Base-by-base conservation (phyloP, 2,113 vertebrate species). In the Ictalurus punctatus region DNA sequence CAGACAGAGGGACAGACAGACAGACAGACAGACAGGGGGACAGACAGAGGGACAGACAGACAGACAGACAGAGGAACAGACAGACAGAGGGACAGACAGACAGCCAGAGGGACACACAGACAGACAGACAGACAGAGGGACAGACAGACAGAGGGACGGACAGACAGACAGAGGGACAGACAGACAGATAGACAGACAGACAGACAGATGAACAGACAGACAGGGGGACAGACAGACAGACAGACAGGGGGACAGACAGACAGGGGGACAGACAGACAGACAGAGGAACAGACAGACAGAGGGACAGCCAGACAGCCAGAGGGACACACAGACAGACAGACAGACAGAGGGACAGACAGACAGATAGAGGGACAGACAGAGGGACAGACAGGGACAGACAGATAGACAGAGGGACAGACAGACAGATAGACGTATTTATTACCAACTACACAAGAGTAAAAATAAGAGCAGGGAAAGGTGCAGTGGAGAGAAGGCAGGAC, bases 21-120 rank as follows among this genome's bases (percentile, higher is more conserved):
- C 44, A 48, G 44, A 48, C 5, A 48, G 78, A 80, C 0, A 27
- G 84, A 83, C 13, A 59, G n/a, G 34, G 27, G 56, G 78, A 80
- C 76, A 80, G 78, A 81, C 48, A 80, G 78, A 54, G 78, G 34
- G 79, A 83, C 13, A 59, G 17, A 56, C 48, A 80, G 78, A 80
- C 48, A 79, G 6, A 44, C 40, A 48, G 44, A 48, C 44, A 48
- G 78, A 80, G 8, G 27, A 71, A 79, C 13, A 59, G 17, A 56
- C 48, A 80, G 78, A 80, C 76, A 59, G 17, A 56, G 27, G 56
- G 78, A 80, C 76, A 82, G 74, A 78, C 1, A 2, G 76, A 79
- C 6, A 48, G 84, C 78, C 12, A 58, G 40, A 40, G 40, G 40
- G 16, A 56, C 76, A 79, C 44, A 54, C 48, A 82, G 74, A 78